phyloP scores from a whole-genome alignment of 2,888 invertebrate genomes.

The Neria commutata region DNA sequence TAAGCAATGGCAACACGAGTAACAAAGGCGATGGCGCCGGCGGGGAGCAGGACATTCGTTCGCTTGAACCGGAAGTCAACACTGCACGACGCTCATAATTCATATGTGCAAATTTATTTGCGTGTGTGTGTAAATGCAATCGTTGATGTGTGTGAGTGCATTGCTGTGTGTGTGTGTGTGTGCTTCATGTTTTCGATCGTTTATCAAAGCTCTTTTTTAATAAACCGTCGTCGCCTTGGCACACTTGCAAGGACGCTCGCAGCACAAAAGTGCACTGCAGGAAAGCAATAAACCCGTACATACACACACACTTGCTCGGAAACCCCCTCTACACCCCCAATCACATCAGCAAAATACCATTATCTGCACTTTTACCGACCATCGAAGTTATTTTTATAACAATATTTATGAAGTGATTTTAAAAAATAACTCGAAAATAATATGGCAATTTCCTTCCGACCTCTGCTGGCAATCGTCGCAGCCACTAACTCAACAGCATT shows the following conservation, averaged over 20 bases:
- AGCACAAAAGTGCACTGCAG: background rate
- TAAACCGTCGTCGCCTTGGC: background rate
- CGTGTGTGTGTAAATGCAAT: background rate
- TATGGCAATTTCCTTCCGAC: no score
- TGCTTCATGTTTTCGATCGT: conserved; percentile 22
- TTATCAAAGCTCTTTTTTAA: conserved; percentile 46
- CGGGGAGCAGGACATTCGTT: background rate
- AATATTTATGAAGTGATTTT: no score
- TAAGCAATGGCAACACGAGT: no score
- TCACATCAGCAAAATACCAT: no score
- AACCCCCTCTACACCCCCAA: no score
- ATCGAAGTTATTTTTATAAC: no score
- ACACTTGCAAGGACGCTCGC: background rate
- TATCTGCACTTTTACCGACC: no score
- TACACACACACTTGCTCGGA: no score
- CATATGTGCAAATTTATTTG: background rate
- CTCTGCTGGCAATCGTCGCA: no score
- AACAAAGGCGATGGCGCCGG: background rate
- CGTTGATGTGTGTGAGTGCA: conserved; percentile 5
- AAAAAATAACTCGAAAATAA: no score
- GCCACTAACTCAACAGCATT: no score
- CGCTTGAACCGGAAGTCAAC: background rate
- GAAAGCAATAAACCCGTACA: no score
- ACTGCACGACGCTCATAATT: background rate
- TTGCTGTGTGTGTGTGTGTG: background rate